Percentiles rank a stretch among this genome's conserved stretches.
These are phyloP conservation scores for Cyanoramphus novaezelandiae DNA, from an alignment of 2,113 vertebrate genomes.

Conservation along the genomic window DNA sequence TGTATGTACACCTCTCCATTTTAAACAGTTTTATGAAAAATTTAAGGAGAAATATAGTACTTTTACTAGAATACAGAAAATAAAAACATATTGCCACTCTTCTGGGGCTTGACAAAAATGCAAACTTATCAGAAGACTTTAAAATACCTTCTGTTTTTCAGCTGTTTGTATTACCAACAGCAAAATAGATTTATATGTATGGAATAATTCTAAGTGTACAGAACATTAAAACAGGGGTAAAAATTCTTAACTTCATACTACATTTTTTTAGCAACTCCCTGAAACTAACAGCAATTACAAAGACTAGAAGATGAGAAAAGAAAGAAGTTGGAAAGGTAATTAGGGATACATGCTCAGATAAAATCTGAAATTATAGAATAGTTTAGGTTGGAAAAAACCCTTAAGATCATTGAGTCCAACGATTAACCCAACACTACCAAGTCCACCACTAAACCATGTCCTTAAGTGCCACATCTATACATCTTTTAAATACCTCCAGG, in stretches of 20 bases:
- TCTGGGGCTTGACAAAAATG: neutral
- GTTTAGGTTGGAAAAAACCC: neutral
- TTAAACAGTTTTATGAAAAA: neutral
- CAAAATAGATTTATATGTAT: neutral
- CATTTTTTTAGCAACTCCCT: neutral
- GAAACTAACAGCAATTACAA: neutral
- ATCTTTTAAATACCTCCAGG: neutral
- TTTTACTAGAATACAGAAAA: neutral
- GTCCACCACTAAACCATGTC: neutral
- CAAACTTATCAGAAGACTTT: neutral
- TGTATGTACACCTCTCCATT: neutral
- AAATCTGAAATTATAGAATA: neutral
- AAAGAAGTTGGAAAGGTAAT: neutral
- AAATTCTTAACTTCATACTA: neutral
- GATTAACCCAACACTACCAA: neutral
- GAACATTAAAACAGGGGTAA: neutral
- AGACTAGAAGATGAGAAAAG: neutral
- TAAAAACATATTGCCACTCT: neutral
- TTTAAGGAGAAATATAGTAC: neutral
- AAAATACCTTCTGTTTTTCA: conserved; percentile 22
- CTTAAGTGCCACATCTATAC: neutral
- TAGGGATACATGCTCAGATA: neutral
- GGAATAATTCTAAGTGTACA: neutral
- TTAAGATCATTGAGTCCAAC: neutral
- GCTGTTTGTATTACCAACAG: neutral